These are phyloP conservation scores for Sarcoramphus papa DNA, from an alignment of 2,797 vertebrate species.

Conservation along the genomic window DNA sequence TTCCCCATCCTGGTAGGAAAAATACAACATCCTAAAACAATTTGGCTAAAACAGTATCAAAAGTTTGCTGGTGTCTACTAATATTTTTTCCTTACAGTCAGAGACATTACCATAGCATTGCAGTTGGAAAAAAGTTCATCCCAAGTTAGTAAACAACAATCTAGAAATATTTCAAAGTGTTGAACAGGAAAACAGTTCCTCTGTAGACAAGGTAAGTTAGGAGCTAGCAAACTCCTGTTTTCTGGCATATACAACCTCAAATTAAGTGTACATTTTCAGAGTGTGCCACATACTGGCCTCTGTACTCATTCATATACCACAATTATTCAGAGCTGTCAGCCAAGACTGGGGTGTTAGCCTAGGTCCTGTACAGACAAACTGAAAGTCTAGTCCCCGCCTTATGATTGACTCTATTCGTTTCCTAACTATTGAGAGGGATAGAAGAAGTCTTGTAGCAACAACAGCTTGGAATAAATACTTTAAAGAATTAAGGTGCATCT, in stretches of 20 bases:
- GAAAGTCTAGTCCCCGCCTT: background rate
- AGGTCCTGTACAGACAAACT: background rate
- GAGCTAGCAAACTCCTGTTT: background rate
- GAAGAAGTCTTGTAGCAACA: background rate
- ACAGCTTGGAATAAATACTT: background rate
- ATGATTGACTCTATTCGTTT: background rate
- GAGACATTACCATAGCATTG: background rate
- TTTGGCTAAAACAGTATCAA: background rate
- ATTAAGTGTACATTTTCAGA: background rate
- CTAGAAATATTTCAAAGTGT: background rate
- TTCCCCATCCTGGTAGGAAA: background rate
- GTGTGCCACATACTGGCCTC: background rate
- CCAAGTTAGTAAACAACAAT: background rate
- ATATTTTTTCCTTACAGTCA: background rate
- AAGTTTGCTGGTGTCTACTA: background rate
- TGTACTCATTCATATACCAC: background rate
- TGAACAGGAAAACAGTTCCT: background rate
- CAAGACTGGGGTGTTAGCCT: background rate
- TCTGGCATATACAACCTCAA: background rate
- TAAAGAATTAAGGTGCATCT: background rate
- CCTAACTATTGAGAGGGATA: background rate
- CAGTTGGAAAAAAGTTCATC: background rate
- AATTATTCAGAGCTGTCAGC: background rate
- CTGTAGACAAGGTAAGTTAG: background rate
- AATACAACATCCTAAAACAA: background rate